These are phyloP conservation scores for Parapsyche elsis DNA, from an alignment of 1,140 invertebrate species.

Conservation along the genomic window DNA sequence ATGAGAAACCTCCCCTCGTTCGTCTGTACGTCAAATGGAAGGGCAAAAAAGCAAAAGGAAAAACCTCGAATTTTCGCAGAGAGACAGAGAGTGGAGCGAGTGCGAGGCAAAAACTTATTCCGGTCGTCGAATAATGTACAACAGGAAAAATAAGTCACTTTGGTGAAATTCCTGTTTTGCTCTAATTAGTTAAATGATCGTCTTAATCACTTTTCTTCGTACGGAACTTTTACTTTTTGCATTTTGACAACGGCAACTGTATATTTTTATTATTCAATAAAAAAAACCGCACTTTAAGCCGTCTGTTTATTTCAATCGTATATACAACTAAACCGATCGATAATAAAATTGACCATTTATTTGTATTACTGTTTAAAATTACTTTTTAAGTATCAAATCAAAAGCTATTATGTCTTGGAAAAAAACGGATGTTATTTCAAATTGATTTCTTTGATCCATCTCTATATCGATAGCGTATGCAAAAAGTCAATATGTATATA, in stretches of 20 bases:
- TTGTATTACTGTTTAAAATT: too few species aligned
- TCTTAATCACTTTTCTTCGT: conserved; percentile 31
- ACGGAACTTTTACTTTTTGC: neutral
- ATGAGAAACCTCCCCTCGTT: neutral
- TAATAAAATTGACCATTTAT: too few species aligned
- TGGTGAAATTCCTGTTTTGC: neutral
- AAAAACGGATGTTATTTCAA: too few species aligned
- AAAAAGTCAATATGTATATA: neutral
- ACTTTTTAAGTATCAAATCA: too few species aligned
- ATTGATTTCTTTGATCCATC: too few species aligned
- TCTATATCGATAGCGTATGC: too few species aligned
- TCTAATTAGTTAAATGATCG: conserved; percentile 33
- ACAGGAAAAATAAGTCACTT: conserved; percentile 17
- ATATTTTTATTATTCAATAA: neutral
- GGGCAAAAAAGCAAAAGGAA: neutral
- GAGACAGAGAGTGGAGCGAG: neutral
- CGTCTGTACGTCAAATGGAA: too few species aligned
- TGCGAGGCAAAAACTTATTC: neutral
- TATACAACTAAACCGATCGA: too few species aligned
- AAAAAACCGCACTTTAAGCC: too few species aligned
- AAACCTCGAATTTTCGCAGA: neutral
- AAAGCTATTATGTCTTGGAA: too few species aligned
- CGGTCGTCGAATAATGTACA: neutral
- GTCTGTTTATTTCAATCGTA: too few species aligned
- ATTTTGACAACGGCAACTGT: neutral